These are phyloP conservation scores for Margaritifera margaritifera DNA, from an alignment of 2,888 invertebrate genomes.

Conservation along the genomic window DNA sequence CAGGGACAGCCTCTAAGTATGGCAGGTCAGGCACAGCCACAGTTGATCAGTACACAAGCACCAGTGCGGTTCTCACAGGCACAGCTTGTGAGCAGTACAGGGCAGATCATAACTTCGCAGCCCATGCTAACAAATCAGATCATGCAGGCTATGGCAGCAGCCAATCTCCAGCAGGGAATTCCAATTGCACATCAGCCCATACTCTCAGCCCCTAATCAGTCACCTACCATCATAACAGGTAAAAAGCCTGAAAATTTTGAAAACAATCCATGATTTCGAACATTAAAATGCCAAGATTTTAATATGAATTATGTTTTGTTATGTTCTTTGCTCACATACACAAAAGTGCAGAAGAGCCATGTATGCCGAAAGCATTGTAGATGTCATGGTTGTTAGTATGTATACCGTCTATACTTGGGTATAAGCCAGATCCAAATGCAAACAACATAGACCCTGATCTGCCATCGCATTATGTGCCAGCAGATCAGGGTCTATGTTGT, in stretches of 20 bases:
- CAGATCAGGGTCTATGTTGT: too few species aligned
- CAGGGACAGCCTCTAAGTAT: constrained; percentile 48
- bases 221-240: constrained; percentile 52
- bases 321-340: too few species aligned
- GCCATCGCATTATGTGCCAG: too few species aligned
- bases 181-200: constrained; percentile 60
- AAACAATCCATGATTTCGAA: neutral
- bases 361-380: too few species aligned
- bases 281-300: too few species aligned
- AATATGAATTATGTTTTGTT: too few species aligned
- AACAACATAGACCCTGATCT: too few species aligned
- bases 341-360: too few species aligned
- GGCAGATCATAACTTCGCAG: constrained; percentile 62
- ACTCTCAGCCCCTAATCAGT: constrained; percentile 55
- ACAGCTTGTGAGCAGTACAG: constrained; percentile 60
- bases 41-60: constrained; percentile 55
- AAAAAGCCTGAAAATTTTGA: neutral
- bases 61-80: constrained; percentile 57
- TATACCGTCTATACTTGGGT: too few species aligned
- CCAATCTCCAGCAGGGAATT: constrained; percentile 56
- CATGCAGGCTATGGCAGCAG: constrained; percentile 63
- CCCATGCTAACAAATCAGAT: constrained; percentile 64
- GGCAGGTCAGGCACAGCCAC: constrained; percentile 49
- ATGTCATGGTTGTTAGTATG: too few species aligned
- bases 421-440: too few species aligned